A percentile compares a stretch with the other conserved stretches of the same genome.
Conservation (phyloP, 1,140 invertebrate genomes). For the Solenopsis fugax region DNA sequence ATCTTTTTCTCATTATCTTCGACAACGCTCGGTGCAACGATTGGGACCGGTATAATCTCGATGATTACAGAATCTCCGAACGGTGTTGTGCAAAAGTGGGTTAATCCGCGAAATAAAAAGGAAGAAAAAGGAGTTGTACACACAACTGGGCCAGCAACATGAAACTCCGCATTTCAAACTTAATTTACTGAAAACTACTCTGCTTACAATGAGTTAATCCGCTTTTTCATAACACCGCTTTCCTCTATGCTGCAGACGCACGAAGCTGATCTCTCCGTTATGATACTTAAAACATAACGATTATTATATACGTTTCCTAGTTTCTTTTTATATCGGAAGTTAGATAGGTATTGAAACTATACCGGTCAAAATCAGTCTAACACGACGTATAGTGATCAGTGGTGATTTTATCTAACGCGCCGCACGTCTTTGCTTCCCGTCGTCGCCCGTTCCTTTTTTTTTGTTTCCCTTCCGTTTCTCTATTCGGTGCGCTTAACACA, state of each 20-base stretch:
- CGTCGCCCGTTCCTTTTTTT: constrained; percentile 69
- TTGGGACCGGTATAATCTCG: constrained; percentile 39
- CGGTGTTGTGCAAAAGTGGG: constrained; percentile 32
- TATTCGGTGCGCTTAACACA: constrained; percentile 37
- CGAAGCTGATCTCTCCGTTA: background rate
- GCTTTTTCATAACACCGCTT: constrained; percentile 33
- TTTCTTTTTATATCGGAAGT: background rate
- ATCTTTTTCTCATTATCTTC: constrained; percentile 28
- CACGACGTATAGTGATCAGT: constrained; percentile 36
- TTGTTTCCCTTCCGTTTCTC: constrained; percentile 68
- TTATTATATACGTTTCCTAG: background rate
- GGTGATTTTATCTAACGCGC: constrained; percentile 52
- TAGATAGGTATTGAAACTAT: background rate
- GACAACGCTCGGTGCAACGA: background rate
- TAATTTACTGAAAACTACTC: constrained; percentile 51
- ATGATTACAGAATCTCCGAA: background rate
- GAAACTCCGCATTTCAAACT: constrained; percentile 53
- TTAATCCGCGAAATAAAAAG: constrained; percentile 44
- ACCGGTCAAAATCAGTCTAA: background rate
- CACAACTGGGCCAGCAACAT: constrained; percentile 34
- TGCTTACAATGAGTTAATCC: constrained; percentile 31
- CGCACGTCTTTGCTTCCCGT: constrained; percentile 62
- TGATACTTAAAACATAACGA: background rate
- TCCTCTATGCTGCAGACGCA: background rate
- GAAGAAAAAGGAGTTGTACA: constrained; percentile 26